phyloP scores from a whole-genome alignment of 2,797 vertebrate genomes.

The Amblyraja radiata region DNA sequence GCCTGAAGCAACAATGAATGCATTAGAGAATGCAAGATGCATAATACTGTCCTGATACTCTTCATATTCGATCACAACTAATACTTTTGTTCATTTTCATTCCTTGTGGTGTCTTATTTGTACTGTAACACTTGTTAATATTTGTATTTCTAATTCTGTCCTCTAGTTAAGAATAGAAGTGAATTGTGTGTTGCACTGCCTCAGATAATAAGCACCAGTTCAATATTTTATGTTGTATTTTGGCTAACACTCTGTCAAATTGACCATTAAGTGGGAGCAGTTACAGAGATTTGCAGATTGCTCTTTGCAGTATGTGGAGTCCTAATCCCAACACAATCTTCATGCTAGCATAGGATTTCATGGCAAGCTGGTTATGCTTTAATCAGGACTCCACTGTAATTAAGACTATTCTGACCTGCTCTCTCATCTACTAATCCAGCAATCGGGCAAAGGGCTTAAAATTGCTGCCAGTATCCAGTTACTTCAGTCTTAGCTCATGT shows the following conservation, averaged over 20 bases:
- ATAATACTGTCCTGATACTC: not conserved
- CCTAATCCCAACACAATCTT: not conserved
- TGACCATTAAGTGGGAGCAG: not conserved
- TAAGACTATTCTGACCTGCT: conserved; percentile 24
- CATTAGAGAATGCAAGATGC: not conserved
- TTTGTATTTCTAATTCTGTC: not conserved
- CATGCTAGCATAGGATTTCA: not conserved
- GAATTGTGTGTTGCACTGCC: not conserved
- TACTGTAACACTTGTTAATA: not conserved
- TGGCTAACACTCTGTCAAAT: not conserved
- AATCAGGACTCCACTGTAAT: conserved; percentile 11
- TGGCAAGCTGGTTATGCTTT: conserved; percentile 30
- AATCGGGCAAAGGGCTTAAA: conserved; percentile 31
- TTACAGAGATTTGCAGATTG: not conserved
- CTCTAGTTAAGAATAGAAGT: not conserved
- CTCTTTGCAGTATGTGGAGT: not conserved
- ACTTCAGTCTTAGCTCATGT: conserved; percentile 7
- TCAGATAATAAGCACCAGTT: not conserved
- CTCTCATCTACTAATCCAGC: conserved; percentile 29
- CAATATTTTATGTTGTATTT: not conserved
- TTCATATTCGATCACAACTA: not conserved
- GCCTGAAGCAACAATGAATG: not conserved
- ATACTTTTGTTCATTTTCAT: not conserved
- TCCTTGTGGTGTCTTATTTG: not conserved
- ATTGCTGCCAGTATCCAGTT: conserved; percentile 20